Percentiles rank a stretch among this genome's conserved stretches.
Evolutionary conservation across 2,888 invertebrate species (phyloP).

Genomic region (Bugulina stolonifera): DNA sequence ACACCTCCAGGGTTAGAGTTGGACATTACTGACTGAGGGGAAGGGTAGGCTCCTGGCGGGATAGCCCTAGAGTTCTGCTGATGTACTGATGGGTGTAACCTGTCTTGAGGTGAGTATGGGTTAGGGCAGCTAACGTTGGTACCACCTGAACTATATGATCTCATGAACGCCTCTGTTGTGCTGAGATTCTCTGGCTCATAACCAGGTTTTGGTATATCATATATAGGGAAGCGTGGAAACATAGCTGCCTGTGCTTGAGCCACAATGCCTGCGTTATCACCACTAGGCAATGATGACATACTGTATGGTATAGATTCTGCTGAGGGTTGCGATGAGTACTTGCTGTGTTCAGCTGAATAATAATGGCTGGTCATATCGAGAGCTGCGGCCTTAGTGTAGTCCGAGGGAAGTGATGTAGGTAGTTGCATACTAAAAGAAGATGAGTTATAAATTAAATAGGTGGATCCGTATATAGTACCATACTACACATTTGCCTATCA

Average conservation of each 20-base stretch:
- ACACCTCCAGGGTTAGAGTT: conserved; percentile 16
- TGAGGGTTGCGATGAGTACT: conserved; percentile 2
- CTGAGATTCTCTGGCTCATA: conserved; percentile 23
- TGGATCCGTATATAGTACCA: no score
- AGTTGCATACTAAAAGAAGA: conserved; percentile 2
- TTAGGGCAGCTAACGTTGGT: conserved; percentile 9
- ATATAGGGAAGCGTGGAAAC: conserved; percentile 17
- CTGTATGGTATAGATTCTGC: conserved; percentile 1
- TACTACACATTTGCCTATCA: no score
- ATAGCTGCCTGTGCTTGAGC: conserved; percentile 16
- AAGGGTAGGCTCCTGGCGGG: conserved; percentile 20
- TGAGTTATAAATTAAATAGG: no score
- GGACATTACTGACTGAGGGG: conserved; percentile 17
- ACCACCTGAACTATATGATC: conserved; percentile 11
- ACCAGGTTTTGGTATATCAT: conserved; percentile 22
- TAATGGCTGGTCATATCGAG: conserved; percentile 19
- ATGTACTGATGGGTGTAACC: conserved; percentile 16
- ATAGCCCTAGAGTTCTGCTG: conserved; percentile 12
- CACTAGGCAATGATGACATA: conserved; percentile 3
- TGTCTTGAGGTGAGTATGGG: conserved; percentile 14
- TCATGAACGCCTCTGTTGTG: conserved; percentile 23
- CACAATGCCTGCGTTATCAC: conserved; percentile 9
- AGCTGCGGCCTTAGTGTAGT: conserved; percentile 12
- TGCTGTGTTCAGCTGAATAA: not conserved
- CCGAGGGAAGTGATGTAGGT: conserved; percentile 16